These are phyloP conservation scores for Protobothrops mucrosquamatus DNA, from an alignment of 2,113 vertebrate genomes.

Conservation along the genomic window DNA sequence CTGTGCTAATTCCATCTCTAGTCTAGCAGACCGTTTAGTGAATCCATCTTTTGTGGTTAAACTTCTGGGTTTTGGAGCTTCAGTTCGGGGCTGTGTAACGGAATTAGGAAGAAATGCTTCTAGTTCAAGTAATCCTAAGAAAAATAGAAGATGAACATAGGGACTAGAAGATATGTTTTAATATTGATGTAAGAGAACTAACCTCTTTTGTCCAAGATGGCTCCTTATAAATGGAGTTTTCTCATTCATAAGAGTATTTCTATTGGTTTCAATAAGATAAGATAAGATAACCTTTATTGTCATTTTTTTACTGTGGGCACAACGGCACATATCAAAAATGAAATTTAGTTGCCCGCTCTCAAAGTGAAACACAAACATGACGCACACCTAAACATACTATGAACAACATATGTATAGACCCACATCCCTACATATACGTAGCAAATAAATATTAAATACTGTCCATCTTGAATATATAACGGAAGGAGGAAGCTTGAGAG, in stretches of 20 bases:
- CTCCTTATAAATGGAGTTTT: neutral
- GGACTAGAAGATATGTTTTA: neutral
- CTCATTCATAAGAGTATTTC: neutral
- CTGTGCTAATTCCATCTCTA: constrained; percentile 68
- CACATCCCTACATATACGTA: too few relatives aligned
- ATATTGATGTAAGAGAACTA: neutral
- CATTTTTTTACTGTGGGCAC: too few relatives aligned
- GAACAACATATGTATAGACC: too few relatives aligned
- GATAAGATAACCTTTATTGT: too few relatives aligned
- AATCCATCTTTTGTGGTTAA: constrained; percentile 64
- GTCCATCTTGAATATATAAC: too few relatives aligned
- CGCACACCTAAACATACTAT: too few relatives aligned
- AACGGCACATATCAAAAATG: too few relatives aligned
- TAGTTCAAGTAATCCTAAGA: constrained; percentile 78
- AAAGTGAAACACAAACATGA: too few relatives aligned
- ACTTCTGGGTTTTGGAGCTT: constrained; percentile 63
- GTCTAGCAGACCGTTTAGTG: constrained; percentile 65
- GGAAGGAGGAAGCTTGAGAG: too few relatives aligned
- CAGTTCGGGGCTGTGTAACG: constrained; percentile 62
- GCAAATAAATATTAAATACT: too few relatives aligned
- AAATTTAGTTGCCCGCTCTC: too few relatives aligned
- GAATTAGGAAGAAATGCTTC: constrained; percentile 74
- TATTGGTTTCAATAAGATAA: neutral
- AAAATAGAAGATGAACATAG: neutral
- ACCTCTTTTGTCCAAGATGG: neutral